Base-by-base conservation (phyloP, 2,888 invertebrate genomes). In the Rotaria macrura region DNA sequence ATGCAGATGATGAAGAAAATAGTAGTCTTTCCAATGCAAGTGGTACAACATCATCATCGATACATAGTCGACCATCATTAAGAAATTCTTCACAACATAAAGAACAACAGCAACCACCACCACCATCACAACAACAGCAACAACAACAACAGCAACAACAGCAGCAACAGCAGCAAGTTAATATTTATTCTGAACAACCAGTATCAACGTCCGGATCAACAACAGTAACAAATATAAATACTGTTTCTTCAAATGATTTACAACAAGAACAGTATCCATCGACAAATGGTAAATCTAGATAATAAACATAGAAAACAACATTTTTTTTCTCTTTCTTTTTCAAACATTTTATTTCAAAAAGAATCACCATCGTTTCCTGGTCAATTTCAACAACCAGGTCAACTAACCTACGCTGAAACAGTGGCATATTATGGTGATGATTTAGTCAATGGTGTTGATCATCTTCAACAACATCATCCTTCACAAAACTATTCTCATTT, bases 231-330 rank as follows among this genome's bases (percentile, higher is more conserved):
- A 65, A 65, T 65, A 65, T 65, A 65, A 65, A 65, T 34, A 65
- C 65, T 65, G 65, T 65, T 65, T 65, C 65, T 65, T 65, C 65
- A 34, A 65, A 65, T 65, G 65, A 65, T 65, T 65, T 65, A 65
- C 65, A 65, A 65, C 65, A 65, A 65, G 65, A 65, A 65, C 65
- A 65, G 65, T 65, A 65, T 65, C 20, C 65, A 65, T 38, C 65
- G 25, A 34, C 65, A 34, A 65, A 65, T 29, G 65, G 65, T 65
- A 34, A 65, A 29, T 20, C 20, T 34, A 34, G 12, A 29, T 9
- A 9, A 57, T n/a, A n/a, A 65, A 65, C 20, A 2, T 5, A 1
- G 38, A 65, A 29, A 1, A 57, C n/a, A 57, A n/a, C 5, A 1
- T 17, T 34, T 14, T 6, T 65, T 65, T 20, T 65, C 5, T 12